Evolutionary conservation across 2,113 vertebrate species (phyloP), one percentile per base, ranked within the genome.

Genomic region (Mustela nigripes): DNA sequence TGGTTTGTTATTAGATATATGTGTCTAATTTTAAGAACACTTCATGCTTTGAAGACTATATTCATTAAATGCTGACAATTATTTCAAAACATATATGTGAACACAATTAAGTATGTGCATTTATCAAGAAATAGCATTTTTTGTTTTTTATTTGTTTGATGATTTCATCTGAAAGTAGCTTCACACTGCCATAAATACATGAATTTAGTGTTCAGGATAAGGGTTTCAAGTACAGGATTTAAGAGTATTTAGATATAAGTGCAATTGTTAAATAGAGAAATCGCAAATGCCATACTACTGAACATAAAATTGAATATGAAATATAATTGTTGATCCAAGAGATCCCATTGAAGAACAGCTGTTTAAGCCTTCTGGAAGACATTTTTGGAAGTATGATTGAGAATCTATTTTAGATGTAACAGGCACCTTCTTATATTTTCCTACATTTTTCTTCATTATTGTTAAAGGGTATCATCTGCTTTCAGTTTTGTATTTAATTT

Each of bases 361-460:
- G 98, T 74, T 94, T 88, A 96, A 97, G 24, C 98, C 97, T 98
- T 98, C 97, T 98, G 98, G 97, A 97, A 96, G 91, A 94, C 95
- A 91, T 93, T 97, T 97, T 97, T 97, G 95, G 97, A 97, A 97
- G 69, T 95, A 97, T 95, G 89, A 98, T 96, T 97, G 96, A 94
- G 94, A 97, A 84, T 97, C 96, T 98, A 97, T 98, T 98, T 98
- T 97, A 83, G 89, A 95, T 89, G 26, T 93, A 89, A 80, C 93
- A 97, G 76, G 42, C 93, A 97, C 74, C 89, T 97, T 92, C 71
- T 97, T 97, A 81, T 89, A 87, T 80, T 89, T 93, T 96, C 48
- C 48, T 97, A 7, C 90, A 81, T 85, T 98, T 97, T 98, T 97
- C 74, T 96, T 95, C 91, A 94, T 89, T 95, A 87, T 95, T 93